Evolutionary conservation across 2,888 invertebrate genomes (phyloP).

Genomic region (Aquatica leii): DNA sequence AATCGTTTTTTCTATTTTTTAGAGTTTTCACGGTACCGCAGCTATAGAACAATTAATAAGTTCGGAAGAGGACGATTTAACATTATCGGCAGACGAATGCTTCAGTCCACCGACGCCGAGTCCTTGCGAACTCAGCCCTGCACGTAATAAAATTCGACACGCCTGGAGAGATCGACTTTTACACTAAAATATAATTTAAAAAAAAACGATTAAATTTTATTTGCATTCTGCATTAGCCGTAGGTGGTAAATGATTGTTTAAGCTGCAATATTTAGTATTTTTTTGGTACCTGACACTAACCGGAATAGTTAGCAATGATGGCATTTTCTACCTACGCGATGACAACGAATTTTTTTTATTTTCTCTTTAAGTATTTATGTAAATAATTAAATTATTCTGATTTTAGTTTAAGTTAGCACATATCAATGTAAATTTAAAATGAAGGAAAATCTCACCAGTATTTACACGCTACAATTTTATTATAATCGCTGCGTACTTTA

Average conservation of each 20-base stretch:
- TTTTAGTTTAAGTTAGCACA: constrained; percentile 6
- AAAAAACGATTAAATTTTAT: not conserved
- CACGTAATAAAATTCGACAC: constrained; percentile 52
- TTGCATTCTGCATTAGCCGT: not conserved
- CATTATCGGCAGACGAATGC: constrained; percentile 59
- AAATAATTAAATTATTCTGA: not conserved
- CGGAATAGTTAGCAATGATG: not conserved
- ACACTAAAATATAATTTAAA: constrained; percentile 16
- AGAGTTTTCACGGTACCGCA: constrained; percentile 62
- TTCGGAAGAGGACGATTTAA: constrained; percentile 58
- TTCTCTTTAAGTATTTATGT: not conserved
- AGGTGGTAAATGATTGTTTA: not conserved
- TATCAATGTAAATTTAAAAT: not conserved
- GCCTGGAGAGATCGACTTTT: constrained; percentile 51
- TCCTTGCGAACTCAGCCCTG: constrained; percentile 58
- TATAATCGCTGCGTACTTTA: constrained; percentile 14
- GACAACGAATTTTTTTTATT: constrained; percentile 6
- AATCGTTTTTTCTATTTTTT: constrained; percentile 29
- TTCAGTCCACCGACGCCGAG: constrained; percentile 61
- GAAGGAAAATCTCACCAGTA: not conserved
- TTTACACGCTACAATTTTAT: not conserved
- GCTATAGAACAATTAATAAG: constrained; percentile 57
- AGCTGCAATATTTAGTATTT: constrained; percentile 3
- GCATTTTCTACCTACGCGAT: not conserved
- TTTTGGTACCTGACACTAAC: constrained; percentile 3